Percentiles rank a stretch among this genome's conserved stretches.
Conservation (phyloP, 2,797 vertebrate species). For the Kryptopterus vitreolus region DNA sequence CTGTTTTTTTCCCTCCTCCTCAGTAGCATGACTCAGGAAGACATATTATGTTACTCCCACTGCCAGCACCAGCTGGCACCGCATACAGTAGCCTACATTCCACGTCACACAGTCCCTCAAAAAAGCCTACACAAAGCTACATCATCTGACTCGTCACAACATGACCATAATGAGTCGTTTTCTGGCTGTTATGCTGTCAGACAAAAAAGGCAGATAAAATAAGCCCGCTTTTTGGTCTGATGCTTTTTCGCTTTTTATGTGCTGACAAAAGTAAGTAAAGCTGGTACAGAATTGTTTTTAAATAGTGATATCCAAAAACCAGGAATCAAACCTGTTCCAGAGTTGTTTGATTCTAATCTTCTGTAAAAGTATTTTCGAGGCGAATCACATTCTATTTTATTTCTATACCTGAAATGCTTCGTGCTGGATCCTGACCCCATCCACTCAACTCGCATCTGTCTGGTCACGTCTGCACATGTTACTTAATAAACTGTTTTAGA, state of each 20-base stretch:
- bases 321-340: conserved; percentile 7
- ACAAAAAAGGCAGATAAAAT: background rate
- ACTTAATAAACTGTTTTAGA: conserved; percentile 3
- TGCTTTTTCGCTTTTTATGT: too few species aligned
- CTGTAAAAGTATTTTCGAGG: background rate
- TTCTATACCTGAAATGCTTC: background rate
- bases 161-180: background rate
- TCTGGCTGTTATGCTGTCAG: background rate
- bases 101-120: conserved; percentile 13
- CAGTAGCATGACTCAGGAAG: conserved; percentile 41
- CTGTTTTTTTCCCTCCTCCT: conserved; percentile 28
- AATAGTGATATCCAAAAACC: background rate
- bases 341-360: conserved; percentile 10
- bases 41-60: conserved; percentile 33
- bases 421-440: background rate
- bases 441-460: background rate
- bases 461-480: background rate
- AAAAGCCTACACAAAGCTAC: conserved; percentile 15
- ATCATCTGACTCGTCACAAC: conserved; percentile 14
- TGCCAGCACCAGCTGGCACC: background rate
- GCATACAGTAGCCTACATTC: conserved; percentile 16
- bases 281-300: background rate
- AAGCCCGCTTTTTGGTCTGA: background rate
- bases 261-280: background rate
- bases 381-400: background rate